Evolutionary conservation across 2,113 vertebrate species (phyloP).

Genomic region (Oryctolagus cuniculus): mOryCun1.1 NC_091432.1:69433501-69434000

Average conservation of each 20-base stretch:
- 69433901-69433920: too few species aligned
- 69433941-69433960: too few species aligned
- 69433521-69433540: neutral
- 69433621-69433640: neutral
- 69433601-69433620: neutral
- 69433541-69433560: neutral
- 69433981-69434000: neutral
- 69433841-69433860: too few species aligned
- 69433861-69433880: too few species aligned
- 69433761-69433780: too few species aligned
- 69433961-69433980: too few species aligned
- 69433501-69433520: conserved; percentile 20
- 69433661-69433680: neutral
- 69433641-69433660: neutral
- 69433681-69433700: neutral
- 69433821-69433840: too few species aligned
- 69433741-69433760: neutral
- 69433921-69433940: too few species aligned
- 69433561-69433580: neutral
- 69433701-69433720: neutral
- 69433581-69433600: neutral
- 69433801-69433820: too few species aligned
- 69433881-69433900: too few species aligned
- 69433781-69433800: too few species aligned
- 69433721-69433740: neutral